These are phyloP conservation scores for Philopotamus ludificatus DNA, from an alignment of 1,140 invertebrate genomes.

Conservation along the genomic window DNA sequence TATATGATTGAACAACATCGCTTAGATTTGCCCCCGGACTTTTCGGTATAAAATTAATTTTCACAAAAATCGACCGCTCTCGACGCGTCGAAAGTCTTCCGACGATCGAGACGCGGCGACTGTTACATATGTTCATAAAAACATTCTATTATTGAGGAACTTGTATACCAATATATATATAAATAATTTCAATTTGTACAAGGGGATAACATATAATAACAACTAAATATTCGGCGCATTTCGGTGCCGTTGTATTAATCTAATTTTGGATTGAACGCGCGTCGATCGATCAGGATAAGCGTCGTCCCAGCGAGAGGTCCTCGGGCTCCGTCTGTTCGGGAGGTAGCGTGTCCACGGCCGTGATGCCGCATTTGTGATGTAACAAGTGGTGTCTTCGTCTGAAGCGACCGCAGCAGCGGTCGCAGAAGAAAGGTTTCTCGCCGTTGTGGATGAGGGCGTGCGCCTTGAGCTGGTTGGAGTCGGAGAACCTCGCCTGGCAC, in stretches of 20 bases:
- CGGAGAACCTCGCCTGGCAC: constrained; percentile 88
- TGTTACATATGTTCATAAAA: constrained; percentile 15
- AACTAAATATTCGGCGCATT: constrained; percentile 22
- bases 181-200: constrained; percentile 34
- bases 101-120: not conserved
- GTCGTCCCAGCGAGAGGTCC: constrained; percentile 62
- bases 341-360: constrained; percentile 49
- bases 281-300: constrained; percentile 34
- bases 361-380: constrained; percentile 75
- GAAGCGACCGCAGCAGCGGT: constrained; percentile 73
- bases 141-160: constrained; percentile 55
- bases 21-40: too few species aligned
- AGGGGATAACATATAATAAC: constrained; percentile 31
- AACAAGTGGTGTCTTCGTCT: constrained; percentile 79
- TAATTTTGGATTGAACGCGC: not conserved
- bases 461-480: constrained; percentile 91
- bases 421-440: constrained; percentile 84
- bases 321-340: constrained; percentile 89
- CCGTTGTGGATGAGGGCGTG: constrained; percentile 87
- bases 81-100: not conserved
- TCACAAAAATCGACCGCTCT: too few species aligned
- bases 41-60: too few species aligned
- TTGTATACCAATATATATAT: constrained; percentile 53
- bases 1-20: not conserved
- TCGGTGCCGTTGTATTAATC: constrained; percentile 47